Evolutionary conservation across 2,113 vertebrate species (phyloP).

Genomic region (Antechinus flavipes): DNA sequence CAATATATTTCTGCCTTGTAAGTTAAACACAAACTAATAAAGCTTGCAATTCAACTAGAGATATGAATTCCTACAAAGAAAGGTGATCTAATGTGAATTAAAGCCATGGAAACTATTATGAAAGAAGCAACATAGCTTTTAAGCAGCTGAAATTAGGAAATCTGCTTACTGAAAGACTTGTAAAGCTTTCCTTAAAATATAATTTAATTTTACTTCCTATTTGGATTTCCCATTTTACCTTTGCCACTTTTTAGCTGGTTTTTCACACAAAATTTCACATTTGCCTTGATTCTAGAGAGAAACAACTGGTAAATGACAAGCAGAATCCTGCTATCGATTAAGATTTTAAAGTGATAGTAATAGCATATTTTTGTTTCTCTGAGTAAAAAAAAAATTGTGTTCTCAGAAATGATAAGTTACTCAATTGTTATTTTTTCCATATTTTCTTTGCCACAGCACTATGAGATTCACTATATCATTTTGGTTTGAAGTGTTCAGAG

Average conservation of each 20-base stretch:
- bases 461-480: conserved; percentile 55
- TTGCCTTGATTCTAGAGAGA: conserved; percentile 52
- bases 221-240: conserved; percentile 33
- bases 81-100: conserved; percentile 15
- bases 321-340: background rate
- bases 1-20: conserved; percentile 33
- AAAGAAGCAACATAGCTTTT: conserved; percentile 1
- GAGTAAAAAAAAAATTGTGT: conserved; percentile 10
- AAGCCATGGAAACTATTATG: conserved; percentile 8
- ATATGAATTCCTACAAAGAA: conserved; percentile 40
- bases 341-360: conserved; percentile 31
- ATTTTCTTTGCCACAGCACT: conserved; percentile 40
- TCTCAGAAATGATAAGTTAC: conserved; percentile 44
- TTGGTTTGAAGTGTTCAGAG: conserved; percentile 46
- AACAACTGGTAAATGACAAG: background rate
- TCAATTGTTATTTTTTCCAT: conserved; percentile 50
- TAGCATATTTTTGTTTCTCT: conserved; percentile 44
- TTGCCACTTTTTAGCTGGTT: background rate
- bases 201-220: conserved; percentile 55
- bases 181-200: conserved; percentile 25
- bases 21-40: conserved; percentile 40
- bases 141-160: conserved; percentile 4
- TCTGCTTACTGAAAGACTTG: conserved; percentile 1
- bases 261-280: conserved; percentile 7
- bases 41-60: background rate